These are phyloP conservation scores for Leptinotarsa undecemlineata DNA, from an alignment of 1,140 invertebrate genomes.

Conservation along the genomic window DNA sequence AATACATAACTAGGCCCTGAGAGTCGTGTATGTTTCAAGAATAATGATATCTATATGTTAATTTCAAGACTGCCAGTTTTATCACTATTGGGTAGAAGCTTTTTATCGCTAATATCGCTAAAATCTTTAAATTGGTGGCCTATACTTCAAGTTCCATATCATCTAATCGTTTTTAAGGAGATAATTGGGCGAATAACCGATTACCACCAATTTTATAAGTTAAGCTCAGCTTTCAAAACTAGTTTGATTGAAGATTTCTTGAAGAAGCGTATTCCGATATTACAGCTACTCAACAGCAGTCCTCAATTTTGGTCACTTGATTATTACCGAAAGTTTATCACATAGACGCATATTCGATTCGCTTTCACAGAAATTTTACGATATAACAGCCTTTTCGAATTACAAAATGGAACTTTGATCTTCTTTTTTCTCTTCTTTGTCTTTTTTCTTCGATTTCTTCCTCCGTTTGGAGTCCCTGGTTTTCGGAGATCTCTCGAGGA, in stretches of 20 bases:
- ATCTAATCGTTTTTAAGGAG: too few relatives aligned
- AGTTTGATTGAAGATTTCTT: background rate
- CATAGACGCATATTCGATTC: conserved; percentile 35
- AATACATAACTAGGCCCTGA: too few relatives aligned
- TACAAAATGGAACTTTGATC: conserved; percentile 50
- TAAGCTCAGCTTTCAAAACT: too few relatives aligned
- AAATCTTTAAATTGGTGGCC: too few relatives aligned
- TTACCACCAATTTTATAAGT: too few relatives aligned
- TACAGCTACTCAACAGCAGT: background rate
- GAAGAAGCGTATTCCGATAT: background rate
- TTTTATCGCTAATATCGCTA: too few relatives aligned
- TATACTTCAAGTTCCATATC: too few relatives aligned
- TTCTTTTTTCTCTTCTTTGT: conserved; percentile 53
- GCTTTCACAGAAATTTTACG: conserved; percentile 22
- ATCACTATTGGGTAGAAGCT: too few relatives aligned
- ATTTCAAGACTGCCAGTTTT: too few relatives aligned
- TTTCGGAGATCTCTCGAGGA: conserved; percentile 61
- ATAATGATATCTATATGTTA: too few relatives aligned
- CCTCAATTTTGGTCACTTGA: conserved; percentile 33
- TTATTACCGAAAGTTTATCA: conserved; percentile 36
- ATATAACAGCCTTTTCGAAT: conserved; percentile 24
- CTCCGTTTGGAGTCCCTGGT: conserved; percentile 55
- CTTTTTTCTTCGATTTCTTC: conserved; percentile 56
- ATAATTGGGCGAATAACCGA: too few relatives aligned
- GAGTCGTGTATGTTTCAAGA: too few relatives aligned